Percentiles rank a stretch among this genome's conserved stretches.
These are phyloP conservation scores for Zaprionus inermis DNA, from an alignment of 1,140 invertebrate genomes.

Conservation along the genomic window DNA sequence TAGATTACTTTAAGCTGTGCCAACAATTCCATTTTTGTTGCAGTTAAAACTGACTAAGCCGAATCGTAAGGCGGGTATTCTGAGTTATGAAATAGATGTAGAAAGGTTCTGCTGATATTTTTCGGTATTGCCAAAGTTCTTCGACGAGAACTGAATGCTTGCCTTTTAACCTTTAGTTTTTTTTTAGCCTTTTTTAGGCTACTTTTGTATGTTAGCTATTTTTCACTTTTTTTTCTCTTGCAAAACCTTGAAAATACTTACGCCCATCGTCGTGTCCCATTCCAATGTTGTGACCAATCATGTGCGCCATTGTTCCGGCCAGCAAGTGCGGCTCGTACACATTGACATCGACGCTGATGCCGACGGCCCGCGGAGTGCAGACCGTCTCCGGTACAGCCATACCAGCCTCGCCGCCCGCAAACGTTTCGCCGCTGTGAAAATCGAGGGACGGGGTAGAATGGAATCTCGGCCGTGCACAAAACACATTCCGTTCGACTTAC, in stretches of 20 bases:
- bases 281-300: conserved; percentile 98
- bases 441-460: conserved; percentile 6
- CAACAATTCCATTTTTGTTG: no score
- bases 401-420: conserved; percentile 93
- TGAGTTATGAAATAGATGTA: no score
- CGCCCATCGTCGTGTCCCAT: conserved; percentile 96
- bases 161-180: no score
- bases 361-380: conserved; percentile 95
- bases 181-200: no score
- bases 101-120: no score
- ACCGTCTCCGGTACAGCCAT: conserved; percentile 96
- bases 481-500: conserved; percentile 85
- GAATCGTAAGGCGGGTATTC: no score
- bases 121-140: no score
- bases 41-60: no score
- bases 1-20: no score
- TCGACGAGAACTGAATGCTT: no score
- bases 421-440: conserved; percentile 90
- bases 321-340: conserved; percentile 96
- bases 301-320: conserved; percentile 96
- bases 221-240: no score
- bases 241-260: conserved; percentile 84
- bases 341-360: conserved; percentile 96
- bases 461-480: not conserved
- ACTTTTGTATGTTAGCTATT: no score